Evolutionary conservation across 1,140 invertebrate species (phyloP), one percentile per base, ranked within the genome.

Genomic region (Coelopa frigida): DNA sequence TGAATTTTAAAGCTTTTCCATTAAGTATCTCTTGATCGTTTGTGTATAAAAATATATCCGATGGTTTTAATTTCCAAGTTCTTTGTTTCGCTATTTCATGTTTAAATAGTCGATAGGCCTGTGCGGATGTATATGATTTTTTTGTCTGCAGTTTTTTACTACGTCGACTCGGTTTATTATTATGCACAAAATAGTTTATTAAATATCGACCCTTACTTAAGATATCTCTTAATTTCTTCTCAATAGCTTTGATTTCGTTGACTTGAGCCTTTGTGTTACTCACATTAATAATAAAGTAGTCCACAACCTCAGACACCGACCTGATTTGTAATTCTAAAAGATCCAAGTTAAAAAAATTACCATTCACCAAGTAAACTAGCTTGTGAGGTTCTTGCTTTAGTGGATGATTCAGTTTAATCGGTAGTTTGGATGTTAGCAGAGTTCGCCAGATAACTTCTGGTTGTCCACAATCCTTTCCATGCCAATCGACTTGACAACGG

Each of bases 401-500:
- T 20, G 70, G 71, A 37, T 54, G 55, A 22, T 56, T 53, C 15
- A 45, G 42, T 36, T 32, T 65, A 53, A 2, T 61, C 20, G 1
- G 59, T 56, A 3, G 51, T 46, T n/a, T 39, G 38, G 2, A 52
- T 22, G 78, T 74, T 69, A 81, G 74, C 18, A 81, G 71, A 0
- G 78, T 78, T n/a, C 80, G 71, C 77, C 79, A 81, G 2, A 79
- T 75, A 4, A 81, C 76, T 59, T 82, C 79, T 4, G 80, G 79
- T 53, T 80, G 78, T n/a, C 78, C 78, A 58, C 80, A 82, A 39
- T 81, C 79, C 0, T 68, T 60, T 3, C 80, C 78, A 53, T 82
- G 80, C 77, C 78, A 82, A 11, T 78, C 78, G 29, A 59, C 69
- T 40, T 71, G 66, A 54, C 80, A 82, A 3, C 68, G n/a, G n/a